Conservation (phyloP, 2,888 invertebrate species). For the Stictocephala bisonia region DNA sequence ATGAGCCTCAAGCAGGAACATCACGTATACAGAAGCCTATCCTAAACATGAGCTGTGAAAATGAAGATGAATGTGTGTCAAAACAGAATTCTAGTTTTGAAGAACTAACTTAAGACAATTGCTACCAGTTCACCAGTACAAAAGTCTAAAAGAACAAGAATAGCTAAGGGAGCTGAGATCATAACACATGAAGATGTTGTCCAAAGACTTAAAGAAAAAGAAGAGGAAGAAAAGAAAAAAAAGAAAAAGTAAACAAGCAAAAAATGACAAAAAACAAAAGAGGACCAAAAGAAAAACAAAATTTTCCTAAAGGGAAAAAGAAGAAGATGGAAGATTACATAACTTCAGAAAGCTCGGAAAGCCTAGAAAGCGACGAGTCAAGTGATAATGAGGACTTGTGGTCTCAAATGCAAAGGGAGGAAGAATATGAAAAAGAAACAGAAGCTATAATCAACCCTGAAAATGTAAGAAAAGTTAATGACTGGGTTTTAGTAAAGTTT, state of each 20-base stretch:
- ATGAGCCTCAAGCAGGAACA: conserved; percentile 5
- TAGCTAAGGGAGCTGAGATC: conserved; percentile 56
- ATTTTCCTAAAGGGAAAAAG: neutral
- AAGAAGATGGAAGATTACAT: neutral
- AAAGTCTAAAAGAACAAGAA: conserved; percentile 24
- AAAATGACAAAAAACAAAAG: conserved; percentile 1
- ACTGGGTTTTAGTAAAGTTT: conserved; percentile 5
- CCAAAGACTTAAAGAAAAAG: conserved; percentile 39
- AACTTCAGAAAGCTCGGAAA: conserved; percentile 27
- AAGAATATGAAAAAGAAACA: conserved; percentile 14
- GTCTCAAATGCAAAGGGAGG: neutral
- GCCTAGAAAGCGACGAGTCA: conserved; percentile 9
- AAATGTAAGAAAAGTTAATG: conserved; percentile 13
- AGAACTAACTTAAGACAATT: neutral
- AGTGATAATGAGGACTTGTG: neutral
- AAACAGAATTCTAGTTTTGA: neutral
- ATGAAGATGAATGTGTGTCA: conserved; percentile 4
- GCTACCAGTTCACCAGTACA: neutral
- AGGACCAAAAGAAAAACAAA: conserved; percentile 2
- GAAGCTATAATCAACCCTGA: conserved; percentile 1
- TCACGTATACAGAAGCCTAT: neutral
- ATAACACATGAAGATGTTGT: conserved; percentile 52
- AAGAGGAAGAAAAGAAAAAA: conserved; percentile 17
- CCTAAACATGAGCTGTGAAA: neutral
- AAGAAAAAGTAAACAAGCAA: neutral